Evolutionary conservation across 2,113 vertebrate genomes (phyloP).

Genomic region (Equus przewalskii): DNA sequence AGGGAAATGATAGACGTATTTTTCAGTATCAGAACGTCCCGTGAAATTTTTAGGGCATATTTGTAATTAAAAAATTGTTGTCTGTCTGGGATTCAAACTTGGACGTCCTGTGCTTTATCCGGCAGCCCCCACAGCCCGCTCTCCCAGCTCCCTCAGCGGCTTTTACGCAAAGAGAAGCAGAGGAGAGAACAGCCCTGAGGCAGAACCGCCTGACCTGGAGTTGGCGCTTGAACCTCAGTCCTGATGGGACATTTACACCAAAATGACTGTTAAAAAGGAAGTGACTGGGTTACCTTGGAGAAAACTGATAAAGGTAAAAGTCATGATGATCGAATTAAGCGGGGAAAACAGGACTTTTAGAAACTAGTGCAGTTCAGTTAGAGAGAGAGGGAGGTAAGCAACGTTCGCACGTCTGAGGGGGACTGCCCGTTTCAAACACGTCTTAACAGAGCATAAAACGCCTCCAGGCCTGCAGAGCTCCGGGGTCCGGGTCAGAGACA

Average conservation of each 20-base stretch:
- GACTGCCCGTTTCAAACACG: neutral
- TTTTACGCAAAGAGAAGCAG: neutral
- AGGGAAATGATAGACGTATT: neutral
- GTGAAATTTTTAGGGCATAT: neutral
- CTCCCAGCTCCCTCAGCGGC: neutral
- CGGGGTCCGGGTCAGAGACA: neutral
- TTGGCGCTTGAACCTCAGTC: neutral
- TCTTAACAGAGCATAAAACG: neutral
- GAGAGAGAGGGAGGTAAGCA: neutral
- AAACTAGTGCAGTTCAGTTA: neutral
- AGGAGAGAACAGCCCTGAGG: neutral
- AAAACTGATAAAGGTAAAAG: neutral
- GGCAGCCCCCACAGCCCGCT: neutral
- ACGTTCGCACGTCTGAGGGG: neutral
- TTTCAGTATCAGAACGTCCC: neutral
- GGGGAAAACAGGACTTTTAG: neutral
- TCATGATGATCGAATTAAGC: neutral
- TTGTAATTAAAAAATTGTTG: neutral
- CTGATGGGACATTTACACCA: neutral
- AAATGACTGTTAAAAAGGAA: neutral
- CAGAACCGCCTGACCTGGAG: neutral
- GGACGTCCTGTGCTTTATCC: neutral
- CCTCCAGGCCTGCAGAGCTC: neutral
- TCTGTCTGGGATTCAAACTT: neutral
- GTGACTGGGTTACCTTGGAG: neutral